These are phyloP conservation scores for Astropecten irregularis DNA, from an alignment of 53 echinoderm and acorn worm species.

Conservation along the genomic window DNA sequence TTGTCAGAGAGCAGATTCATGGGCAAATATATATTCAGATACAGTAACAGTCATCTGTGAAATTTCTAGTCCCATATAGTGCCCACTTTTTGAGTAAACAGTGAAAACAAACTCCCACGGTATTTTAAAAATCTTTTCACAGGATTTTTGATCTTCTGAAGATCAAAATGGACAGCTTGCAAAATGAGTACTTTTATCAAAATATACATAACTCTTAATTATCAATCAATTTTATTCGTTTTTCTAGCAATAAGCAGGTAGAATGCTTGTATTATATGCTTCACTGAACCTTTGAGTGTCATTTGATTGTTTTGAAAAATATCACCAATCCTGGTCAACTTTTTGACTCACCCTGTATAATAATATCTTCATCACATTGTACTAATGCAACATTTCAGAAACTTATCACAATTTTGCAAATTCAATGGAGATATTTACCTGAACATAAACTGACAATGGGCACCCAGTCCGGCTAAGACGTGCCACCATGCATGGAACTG, in stretches of 20 bases:
- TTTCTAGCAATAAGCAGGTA: neutral
- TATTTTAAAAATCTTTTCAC: no score
- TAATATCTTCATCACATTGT: neutral
- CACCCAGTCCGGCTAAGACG: constrained; percentile 60
- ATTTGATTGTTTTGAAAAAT: no score
- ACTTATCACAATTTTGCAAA: neutral
- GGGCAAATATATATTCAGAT: no score
- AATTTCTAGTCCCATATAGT: no score
- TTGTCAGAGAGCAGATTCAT: neutral
- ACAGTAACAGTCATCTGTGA: no score
- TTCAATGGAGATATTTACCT: constrained; percentile 8
- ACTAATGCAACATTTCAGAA: neutral
- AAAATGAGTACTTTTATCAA: no score
- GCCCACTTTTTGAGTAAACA: no score
- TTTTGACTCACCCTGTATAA: neutral
- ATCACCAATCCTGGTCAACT: no score
- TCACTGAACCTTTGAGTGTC: no score
- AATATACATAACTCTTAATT: neutral
- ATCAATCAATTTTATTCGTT: neutral
- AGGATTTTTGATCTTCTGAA: no score
- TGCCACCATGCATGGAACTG: constrained; percentile 86
- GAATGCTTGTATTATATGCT: neutral
- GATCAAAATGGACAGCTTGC: no score
- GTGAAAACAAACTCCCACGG: no score
- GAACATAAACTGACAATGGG: constrained; percentile 54